phyloP scores from a whole-genome alignment of 1,140 invertebrate species.

The Plodia interpunctella region DNA sequence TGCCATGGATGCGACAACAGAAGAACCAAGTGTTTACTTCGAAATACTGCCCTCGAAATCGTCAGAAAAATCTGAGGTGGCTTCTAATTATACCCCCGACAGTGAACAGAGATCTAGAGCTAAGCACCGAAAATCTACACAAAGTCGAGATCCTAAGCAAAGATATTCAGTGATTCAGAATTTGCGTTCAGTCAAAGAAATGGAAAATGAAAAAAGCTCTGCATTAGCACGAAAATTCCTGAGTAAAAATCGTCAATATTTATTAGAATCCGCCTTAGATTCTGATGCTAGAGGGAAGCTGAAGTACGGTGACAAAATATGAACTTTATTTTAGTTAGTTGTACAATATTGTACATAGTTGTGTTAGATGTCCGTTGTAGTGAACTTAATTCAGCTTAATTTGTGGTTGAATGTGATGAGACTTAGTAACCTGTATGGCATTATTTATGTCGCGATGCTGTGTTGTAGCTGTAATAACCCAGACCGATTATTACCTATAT shows the following conservation, averaged over 20 bases:
- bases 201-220: constrained; percentile 3
- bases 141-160: constrained; percentile 12
- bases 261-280: constrained; percentile 12
- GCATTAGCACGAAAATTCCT: not conserved
- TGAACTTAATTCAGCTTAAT: constrained; percentile 34
- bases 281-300: constrained; percentile 38
- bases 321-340: constrained; percentile 31
- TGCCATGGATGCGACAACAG: constrained; percentile 28
- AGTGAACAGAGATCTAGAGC: constrained; percentile 7
- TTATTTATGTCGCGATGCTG: constrained; percentile 23
- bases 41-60: constrained; percentile 16
- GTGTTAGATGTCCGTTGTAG: constrained; percentile 32
- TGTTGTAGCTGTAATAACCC: constrained; percentile 32
- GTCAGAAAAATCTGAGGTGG: constrained; percentile 8
- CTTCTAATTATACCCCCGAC: constrained; percentile 1
- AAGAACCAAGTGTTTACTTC: constrained; percentile 17
- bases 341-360: constrained; percentile 22
- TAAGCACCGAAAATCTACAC: constrained; percentile 1
- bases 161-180: constrained; percentile 22
- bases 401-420: constrained; percentile 27
- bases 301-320: constrained; percentile 71
- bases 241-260: not conserved
- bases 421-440: constrained; percentile 23
- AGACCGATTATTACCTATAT: constrained; percentile 34
- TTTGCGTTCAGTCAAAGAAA: not conserved